Conservation (phyloP, 2,113 vertebrate species). For the Neolamprologus sp. region DNA sequence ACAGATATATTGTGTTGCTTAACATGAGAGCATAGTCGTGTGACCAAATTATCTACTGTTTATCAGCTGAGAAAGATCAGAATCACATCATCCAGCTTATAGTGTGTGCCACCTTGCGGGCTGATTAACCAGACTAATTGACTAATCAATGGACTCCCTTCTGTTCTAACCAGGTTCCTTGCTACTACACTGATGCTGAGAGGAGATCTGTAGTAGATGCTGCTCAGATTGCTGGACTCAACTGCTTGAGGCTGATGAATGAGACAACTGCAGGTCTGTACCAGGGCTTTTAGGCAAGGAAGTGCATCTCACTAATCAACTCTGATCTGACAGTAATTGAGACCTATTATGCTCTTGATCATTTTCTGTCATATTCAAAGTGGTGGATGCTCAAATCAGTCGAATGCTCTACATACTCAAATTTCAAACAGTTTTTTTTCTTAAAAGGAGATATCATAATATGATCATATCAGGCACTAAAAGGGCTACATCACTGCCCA, state of each 20-base stretch:
- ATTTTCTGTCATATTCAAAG: neutral
- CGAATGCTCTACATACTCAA: neutral
- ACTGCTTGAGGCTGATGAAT: conserved; percentile 92
- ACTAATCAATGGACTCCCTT: neutral
- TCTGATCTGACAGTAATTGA: neutral
- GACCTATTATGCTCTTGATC: neutral
- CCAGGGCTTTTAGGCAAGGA: neutral
- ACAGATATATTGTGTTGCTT: neutral
- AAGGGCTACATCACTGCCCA: neutral
- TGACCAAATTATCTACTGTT: neutral
- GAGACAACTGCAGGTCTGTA: conserved; percentile 91
- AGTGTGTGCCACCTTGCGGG: neutral
- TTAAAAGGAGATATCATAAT: neutral
- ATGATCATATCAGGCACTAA: neutral
- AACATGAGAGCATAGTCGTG: neutral
- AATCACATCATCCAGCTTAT: neutral
- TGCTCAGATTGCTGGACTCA: conserved; percentile 95
- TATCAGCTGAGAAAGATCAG: neutral
- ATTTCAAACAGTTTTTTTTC: neutral
- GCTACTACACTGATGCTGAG: conserved; percentile 93
- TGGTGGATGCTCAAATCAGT: neutral
- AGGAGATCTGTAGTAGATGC: conserved; percentile 94
- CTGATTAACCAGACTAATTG: neutral
- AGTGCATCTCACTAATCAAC: neutral
- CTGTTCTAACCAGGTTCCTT: conserved; percentile 78